Evolutionary conservation across 2,113 vertebrate species (phyloP).

Genomic region (Smithornis capensis): DNA sequence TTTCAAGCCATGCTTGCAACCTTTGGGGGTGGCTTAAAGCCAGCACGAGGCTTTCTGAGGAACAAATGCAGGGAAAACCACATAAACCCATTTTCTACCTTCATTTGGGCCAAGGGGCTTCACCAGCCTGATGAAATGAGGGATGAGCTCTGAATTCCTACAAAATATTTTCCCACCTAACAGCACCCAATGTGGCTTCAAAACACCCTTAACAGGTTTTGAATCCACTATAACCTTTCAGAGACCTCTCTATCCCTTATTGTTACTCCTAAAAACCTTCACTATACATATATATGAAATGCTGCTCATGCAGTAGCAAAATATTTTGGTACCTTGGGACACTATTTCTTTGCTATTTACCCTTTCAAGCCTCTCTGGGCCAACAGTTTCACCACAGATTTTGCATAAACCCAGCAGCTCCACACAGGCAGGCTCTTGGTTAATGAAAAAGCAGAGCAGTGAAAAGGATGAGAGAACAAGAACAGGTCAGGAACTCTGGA

Average conservation of each 20-base stretch:
- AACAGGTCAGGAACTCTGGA: not conserved
- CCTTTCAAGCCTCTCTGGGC: not conserved
- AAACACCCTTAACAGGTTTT: not conserved
- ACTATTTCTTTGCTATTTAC: not conserved
- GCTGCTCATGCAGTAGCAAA: not conserved
- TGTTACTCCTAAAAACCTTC: not conserved
- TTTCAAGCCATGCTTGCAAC: not conserved
- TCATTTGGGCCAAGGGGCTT: not conserved
- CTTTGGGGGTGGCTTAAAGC: not conserved
- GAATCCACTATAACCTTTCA: not conserved
- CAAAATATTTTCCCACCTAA: not conserved
- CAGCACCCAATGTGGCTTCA: not conserved
- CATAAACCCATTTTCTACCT: not conserved
- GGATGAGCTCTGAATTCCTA: not conserved
- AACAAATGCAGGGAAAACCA: not conserved
- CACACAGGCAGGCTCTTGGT: not conserved
- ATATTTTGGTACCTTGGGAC: not conserved
- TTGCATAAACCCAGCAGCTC: conserved; percentile 5
- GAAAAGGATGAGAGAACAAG: not conserved
- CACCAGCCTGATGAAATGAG: not conserved
- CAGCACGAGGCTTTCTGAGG: not conserved
- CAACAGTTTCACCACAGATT: not conserved
- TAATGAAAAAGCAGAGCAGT: not conserved
- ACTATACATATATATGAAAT: not conserved
- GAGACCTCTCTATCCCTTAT: not conserved